Base-by-base conservation (phyloP, 2,797 vertebrate species). In the Macropodus opercularis region DNA sequence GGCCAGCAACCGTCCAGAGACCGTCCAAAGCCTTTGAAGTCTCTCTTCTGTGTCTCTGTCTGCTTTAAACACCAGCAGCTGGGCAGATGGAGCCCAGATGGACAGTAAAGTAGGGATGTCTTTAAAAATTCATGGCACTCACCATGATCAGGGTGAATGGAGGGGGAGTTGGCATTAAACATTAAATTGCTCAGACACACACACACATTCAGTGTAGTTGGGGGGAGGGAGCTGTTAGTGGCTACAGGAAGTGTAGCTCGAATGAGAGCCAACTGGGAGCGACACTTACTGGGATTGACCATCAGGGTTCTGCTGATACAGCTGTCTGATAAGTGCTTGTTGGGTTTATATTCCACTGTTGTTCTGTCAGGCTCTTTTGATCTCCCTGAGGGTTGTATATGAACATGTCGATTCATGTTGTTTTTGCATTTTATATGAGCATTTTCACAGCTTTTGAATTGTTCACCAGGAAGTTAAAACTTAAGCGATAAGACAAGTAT, bases 51-150 rank as follows among this genome's bases (percentile, higher is more conserved):
- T 70, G 73, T 84, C 72, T 82, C 59, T 84, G 79, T 82, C 76
- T 72, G 67, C 63, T 80, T 88, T 90, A 89, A 88, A 90, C 78
- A 84, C 64, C 82, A 80, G 79, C 85, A 88, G 87, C 80, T 80
- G 87, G 89, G 81, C 90, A 93, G 90, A 92, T 93, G 91, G 90
- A 90, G 85, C 86, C 83, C 92, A 93, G 91, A 92, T 93, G 92
- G 91, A 92, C 87, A 86, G 89, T 90, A 90, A 92, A 90, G 90
- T 63, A 89, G 80, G 85, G 83, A 81, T 83, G 88, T 90, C 90
- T 93, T 94, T 93, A 93, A 93, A 94, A 92, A 93, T 93, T 91
- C 86, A 94, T 93, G 81, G 81, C 79, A 73, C 89, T 89, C 85
- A 89, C 84, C 81, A 71, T 89, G 88, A 88, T 91, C 85, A 79